Evolutionary conservation across 2,113 vertebrate species (phyloP), one percentile per base, ranked within the genome.

Genomic region (Pelusios castaneus): DNA sequence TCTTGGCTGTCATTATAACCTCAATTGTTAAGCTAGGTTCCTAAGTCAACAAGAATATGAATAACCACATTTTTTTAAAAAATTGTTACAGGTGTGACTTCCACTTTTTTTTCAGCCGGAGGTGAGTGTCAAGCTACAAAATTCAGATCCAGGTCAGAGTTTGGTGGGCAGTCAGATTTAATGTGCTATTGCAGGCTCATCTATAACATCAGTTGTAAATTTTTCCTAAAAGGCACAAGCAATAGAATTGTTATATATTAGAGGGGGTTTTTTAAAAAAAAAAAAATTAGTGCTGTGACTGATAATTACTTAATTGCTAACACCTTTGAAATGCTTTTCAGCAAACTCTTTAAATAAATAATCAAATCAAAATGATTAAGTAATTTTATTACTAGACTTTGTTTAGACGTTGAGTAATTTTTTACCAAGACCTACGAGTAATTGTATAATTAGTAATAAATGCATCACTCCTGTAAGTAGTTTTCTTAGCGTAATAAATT

Each of bases 401-500:
- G 25, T 91, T 76, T 76, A 38, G 4, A 60, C 92, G 56, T 5
- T 41, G 8, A 14, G 6, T 38, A 34, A 54, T 49, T 80, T 76
- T 91, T 89, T 83, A 92, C 31, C 22, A 84, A 82, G 78, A 79
- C 31, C 75, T 56, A 84, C 63, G 89, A 85, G 12, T 80, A 47
- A 80, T 93, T 91, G 79, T 1, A 0, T 19, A 89, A 84, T 93
- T 91, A 89, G 3, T 25, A 86, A 58, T 47, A 81, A 91, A 73
- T 25, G 24, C 10, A 82, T 67, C 77, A 84, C 49, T 96, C 77
- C 60, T 14, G 54, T 56, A 56, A 82, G 2, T 75, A 52, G 84
- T 95, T 90, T 85, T 89, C 60, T 77, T 34, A 41, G 41, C 92
- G 67, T 84, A 91, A 88, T 89, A 92, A 96, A 92, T 94, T 83